Evolutionary conservation across 2,113 vertebrate genomes (phyloP), one percentile per base, ranked within the genome.

Genomic region (Nesospiza acunhae): DNA sequence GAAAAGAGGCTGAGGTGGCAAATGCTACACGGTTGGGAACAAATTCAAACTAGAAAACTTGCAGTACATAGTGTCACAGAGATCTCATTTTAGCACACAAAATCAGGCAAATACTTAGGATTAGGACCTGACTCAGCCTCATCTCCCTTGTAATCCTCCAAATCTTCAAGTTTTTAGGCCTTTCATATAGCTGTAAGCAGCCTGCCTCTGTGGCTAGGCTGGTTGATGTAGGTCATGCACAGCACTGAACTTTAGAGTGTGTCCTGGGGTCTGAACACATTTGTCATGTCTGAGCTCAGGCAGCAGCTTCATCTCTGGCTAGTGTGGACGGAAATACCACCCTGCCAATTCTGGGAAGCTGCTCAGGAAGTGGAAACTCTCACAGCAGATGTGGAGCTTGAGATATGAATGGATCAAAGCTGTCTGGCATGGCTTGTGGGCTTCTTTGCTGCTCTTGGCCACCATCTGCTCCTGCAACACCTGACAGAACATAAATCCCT

Each of bases 71-170:
- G 16, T 93, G 89, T 91, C 47, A 42, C 47, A 77, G 59, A 87
- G 26, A 87, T 75, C 73, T 87, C 73, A 46, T 92, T 95, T 92
- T 90, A 91, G 81, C 35, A 13, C 55, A 86, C 58, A 89, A 82
- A 94, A 87, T 81, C 39, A 4, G 60, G 67, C 77, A 91, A 88
- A 92, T 88, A 70, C 68, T 83, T 89, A 47, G 93, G 93, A 96
- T 96, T 96, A 96, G 90, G 84, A 76, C 82, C 68, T 93, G 88
- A 90, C 80, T 94, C 87, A 86, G 87, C 91, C 76, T 94, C 87
- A 83, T 90, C 85, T 76, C 56, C 79, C 60, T 83, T 66, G 85
- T 95, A 96, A 96, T 96, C 93, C 94, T 87, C 72, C 87, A 96
- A 91, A 96, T 91, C 95, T 90, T 95, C 81, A 82, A 73, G 35